Evolutionary conservation across 2,113 vertebrate genomes (phyloP).

Genomic region (Aptenodytes forsteri): DNA sequence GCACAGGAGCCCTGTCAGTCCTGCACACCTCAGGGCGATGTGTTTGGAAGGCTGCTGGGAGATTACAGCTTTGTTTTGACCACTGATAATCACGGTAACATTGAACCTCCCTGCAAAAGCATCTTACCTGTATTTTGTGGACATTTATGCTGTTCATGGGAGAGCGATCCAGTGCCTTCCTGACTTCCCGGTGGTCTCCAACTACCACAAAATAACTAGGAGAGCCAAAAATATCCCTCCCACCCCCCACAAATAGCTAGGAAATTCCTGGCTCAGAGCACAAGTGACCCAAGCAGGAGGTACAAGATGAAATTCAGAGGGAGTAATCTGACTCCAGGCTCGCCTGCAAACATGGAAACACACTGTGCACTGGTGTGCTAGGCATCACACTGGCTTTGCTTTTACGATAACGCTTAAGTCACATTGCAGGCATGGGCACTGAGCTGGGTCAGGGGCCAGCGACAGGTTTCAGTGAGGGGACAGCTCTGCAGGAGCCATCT

Average conservation of each 20-base stretch:
- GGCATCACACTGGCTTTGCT: not conserved
- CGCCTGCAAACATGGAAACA: not conserved
- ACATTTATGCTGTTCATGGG: not conserved
- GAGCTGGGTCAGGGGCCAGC: not conserved
- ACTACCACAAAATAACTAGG: not conserved
- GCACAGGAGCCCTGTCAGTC: not conserved
- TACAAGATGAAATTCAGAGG: not conserved
- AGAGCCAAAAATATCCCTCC: not conserved
- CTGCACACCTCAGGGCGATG: rapidly evolving
- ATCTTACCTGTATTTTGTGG: rapidly evolving
- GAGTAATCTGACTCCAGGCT: not conserved
- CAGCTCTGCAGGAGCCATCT: not conserved
- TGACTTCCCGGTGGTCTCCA: not conserved
- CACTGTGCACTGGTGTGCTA: rapidly evolving
- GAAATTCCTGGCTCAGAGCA: not conserved
- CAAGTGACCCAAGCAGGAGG: rapidly evolving
- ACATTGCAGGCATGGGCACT: rapidly evolving
- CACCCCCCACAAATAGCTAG: not conserved
- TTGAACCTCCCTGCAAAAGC: not conserved
- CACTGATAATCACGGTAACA: no score
- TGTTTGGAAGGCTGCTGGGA: no score
- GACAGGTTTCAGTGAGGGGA: no score
- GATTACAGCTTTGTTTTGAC: rapidly evolving
- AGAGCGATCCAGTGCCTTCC: not conserved
- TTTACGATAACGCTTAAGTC: rapidly evolving